These are phyloP conservation scores for Trichechus manatus DNA, from an alignment of 2,113 vertebrate species.

Conservation along the genomic window DNA sequence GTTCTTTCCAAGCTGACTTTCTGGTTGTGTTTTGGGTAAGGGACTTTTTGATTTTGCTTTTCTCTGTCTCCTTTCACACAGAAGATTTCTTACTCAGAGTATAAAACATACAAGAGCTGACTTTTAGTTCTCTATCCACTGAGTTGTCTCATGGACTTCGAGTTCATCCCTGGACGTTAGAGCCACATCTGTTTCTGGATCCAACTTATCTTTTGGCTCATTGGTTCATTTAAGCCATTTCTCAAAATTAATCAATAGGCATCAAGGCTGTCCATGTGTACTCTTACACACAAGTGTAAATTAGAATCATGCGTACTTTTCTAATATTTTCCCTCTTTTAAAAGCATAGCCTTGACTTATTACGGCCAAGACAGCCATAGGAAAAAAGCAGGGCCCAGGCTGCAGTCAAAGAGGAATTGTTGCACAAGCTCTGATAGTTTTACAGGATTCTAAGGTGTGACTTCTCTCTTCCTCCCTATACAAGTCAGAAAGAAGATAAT, in stretches of 20 bases:
- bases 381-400: neutral
- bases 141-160: neutral
- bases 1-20: neutral
- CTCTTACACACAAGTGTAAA: conserved; percentile 1
- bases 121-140: neutral
- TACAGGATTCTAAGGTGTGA: neutral
- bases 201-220: conserved; percentile 44
- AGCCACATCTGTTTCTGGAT: conserved; percentile 28
- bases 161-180: neutral
- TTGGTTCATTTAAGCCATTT: conserved; percentile 41
- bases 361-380: neutral
- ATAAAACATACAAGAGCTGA: neutral
- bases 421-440: neutral
- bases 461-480: neutral
- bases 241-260: conserved; percentile 37
- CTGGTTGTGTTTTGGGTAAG: neutral
- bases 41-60: neutral
- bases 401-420: conserved; percentile 24
- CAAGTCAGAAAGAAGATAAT: neutral
- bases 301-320: neutral
- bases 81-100: neutral
- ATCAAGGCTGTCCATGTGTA: neutral
- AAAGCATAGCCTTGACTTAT: neutral
- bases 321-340: neutral
- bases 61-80: neutral